Conservation (phyloP, 2,113 vertebrate genomes). For the Triplophysa tibetana region DNA sequence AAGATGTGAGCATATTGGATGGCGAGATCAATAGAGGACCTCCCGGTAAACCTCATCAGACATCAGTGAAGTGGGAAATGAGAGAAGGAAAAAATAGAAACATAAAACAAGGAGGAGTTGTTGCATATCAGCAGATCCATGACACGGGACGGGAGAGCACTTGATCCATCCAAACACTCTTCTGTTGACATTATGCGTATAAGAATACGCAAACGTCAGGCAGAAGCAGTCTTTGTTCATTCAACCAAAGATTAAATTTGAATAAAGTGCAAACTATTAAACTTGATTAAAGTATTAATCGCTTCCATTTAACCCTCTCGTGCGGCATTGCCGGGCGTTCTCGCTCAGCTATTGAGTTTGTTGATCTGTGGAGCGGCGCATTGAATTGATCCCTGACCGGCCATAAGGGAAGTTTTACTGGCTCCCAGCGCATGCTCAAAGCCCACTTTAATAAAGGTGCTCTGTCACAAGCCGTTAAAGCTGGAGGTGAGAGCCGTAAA, state of each 20-base stretch:
- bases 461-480: slow-evolving; percentile 73
- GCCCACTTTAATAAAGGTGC: slow-evolving; percentile 83
- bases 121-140: slow-evolving; percentile 6
- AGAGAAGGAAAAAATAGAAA: slow-evolving; percentile 19
- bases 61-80: slow-evolving; percentile 31
- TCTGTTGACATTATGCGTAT: slow-evolving; percentile 32
- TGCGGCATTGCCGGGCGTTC: slow-evolving; percentile 62
- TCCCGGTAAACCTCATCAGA: slow-evolving; percentile 23
- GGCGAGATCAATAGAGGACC: slow-evolving; percentile 29
- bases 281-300: slow-evolving; percentile 77
- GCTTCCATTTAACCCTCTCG: slow-evolving; percentile 71
- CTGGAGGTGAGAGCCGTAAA: slow-evolving; percentile 71
- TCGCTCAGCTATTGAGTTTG: slow-evolving; percentile 69
- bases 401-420: slow-evolving; percentile 76
- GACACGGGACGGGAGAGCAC: not conserved
- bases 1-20: slow-evolving; percentile 19
- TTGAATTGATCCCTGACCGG: slow-evolving; percentile 73
- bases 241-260: slow-evolving; percentile 69
- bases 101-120: not conserved
- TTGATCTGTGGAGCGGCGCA: slow-evolving; percentile 71
- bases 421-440: slow-evolving; percentile 76
- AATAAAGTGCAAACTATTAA: slow-evolving; percentile 66
- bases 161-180: not conserved
- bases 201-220: slow-evolving; percentile 32
- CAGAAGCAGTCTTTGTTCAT: slow-evolving; percentile 52